phyloP scores from a whole-genome alignment of 2,888 invertebrate genomes.

The Mesorhabditis belari region DNA sequence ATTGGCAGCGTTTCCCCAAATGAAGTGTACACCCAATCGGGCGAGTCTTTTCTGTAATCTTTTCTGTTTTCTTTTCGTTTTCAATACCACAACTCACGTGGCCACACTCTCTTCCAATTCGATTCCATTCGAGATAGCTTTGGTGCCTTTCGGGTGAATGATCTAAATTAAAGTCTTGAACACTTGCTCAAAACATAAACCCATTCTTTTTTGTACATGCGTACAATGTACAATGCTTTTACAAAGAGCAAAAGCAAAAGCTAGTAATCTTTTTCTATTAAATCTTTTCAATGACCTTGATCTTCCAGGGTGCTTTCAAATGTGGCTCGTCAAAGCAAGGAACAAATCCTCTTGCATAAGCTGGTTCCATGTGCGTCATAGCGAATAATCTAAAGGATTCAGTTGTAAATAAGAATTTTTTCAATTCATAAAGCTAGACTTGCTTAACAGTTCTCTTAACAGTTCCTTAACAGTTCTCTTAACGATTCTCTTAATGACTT shows the following conservation, averaged over 20 bases:
- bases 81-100: no score
- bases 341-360: slow-evolving; percentile 9
- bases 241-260: no score
- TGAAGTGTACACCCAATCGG: slow-evolving; percentile 58
- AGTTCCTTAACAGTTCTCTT: no score
- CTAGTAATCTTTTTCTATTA: no score
- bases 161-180: slow-evolving; percentile 3
- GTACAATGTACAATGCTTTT: no score
- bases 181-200: neutral
- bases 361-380: slow-evolving; percentile 10
- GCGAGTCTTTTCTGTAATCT: neutral
- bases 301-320: slow-evolving; percentile 8
- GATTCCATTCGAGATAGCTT: slow-evolving; percentile 13
- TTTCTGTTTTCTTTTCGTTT: no score
- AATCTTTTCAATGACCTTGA: slow-evolving; percentile 3
- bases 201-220: no score
- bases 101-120: slow-evolving; percentile 2
- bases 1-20: slow-evolving; percentile 59
- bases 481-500: no score
- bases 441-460: no score
- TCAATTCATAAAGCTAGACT: no score
- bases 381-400: slow-evolving; percentile 6
- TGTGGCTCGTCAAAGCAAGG: slow-evolving; percentile 24
- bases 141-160: slow-evolving; percentile 15
- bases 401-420: no score